Conservation (phyloP, 2,888 invertebrate genomes). For the Hemicrepidius hirtus region DNA sequence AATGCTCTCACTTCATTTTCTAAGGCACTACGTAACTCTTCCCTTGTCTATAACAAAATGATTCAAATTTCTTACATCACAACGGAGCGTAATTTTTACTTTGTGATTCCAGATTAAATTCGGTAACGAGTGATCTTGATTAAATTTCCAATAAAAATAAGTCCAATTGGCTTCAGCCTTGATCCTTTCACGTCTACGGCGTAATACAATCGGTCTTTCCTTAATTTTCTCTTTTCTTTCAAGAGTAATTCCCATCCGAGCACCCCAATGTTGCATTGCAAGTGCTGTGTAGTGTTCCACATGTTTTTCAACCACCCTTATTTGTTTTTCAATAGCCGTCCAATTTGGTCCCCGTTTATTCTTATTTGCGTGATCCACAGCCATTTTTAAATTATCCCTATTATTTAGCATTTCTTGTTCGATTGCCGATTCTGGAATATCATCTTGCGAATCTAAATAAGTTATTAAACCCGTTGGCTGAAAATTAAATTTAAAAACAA, state of each 20-base stretch:
- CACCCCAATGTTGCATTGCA: slow-evolving; percentile 84
- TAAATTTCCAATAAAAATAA: slow-evolving; percentile 96
- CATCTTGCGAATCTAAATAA: slow-evolving; percentile 91
- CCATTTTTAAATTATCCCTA: slow-evolving; percentile 96
- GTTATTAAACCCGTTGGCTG: slow-evolving; percentile 94
- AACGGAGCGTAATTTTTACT: too few relatives aligned
- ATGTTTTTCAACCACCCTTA: slow-evolving; percentile 88
- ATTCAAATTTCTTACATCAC: too few relatives aligned
- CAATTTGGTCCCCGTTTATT: slow-evolving; percentile 82
- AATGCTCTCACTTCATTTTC: slow-evolving; percentile 96
- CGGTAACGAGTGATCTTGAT: slow-evolving; percentile 93
- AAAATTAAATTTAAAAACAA: too few relatives aligned
- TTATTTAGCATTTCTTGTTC: slow-evolving; percentile 84
- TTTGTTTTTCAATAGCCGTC: slow-evolving; percentile 81
- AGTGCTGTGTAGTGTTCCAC: slow-evolving; percentile 81
- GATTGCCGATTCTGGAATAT: slow-evolving; percentile 83
- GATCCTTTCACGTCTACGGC: slow-evolving; percentile 91
- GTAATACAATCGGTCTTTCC: slow-evolving; percentile 91
- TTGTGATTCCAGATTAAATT: slow-evolving; percentile 99
- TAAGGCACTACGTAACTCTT: slow-evolving; percentile 93
- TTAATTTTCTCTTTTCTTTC: slow-evolving; percentile 78
- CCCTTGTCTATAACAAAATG: slow-evolving; percentile 80
- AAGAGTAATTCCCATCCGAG: slow-evolving; percentile 74
- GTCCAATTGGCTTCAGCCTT: slow-evolving; percentile 94
- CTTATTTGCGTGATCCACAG: slow-evolving; percentile 85